These are phyloP conservation scores for Triplophysa yarkandensis DNA, from an alignment of 2,797 vertebrate genomes.

Conservation along the genomic window DNA sequence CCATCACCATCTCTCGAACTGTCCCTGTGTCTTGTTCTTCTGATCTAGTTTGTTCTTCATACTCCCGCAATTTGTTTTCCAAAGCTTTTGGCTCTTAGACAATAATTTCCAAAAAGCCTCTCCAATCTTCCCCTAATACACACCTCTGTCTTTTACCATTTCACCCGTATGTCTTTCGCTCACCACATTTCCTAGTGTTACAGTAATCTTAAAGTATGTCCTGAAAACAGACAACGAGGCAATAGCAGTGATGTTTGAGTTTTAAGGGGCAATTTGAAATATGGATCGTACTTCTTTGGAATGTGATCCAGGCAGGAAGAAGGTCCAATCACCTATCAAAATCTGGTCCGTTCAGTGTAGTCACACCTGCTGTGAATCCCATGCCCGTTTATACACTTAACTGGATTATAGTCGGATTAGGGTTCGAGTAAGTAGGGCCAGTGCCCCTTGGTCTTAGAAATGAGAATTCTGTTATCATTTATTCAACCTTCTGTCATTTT, in stretches of 20 bases:
- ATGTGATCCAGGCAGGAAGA: background rate
- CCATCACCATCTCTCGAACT: conserved; percentile 9
- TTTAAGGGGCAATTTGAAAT: background rate
- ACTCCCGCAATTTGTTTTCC: conserved; percentile 11
- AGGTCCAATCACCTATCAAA: background rate
- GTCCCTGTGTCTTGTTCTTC: conserved; percentile 13
- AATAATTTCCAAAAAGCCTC: conserved; percentile 18
- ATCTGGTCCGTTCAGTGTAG: background rate
- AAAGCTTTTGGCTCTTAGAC: conserved; percentile 30
- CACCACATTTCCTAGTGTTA: conserved; percentile 7
- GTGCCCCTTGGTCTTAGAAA: background rate
- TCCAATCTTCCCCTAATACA: conserved; percentile 27
- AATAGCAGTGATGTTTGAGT: background rate
- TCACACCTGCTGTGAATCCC: background rate
- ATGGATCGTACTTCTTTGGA: background rate
- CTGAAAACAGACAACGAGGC: conserved; percentile 2
- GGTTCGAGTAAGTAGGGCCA: background rate
- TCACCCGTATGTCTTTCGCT: background rate
- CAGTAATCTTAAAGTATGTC: background rate
- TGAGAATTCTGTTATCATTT: too few species aligned
- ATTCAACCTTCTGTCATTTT: too few species aligned
- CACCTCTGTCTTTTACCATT: conserved; percentile 21
- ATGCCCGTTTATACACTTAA: background rate
- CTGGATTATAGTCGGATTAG: background rate
- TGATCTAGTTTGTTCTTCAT: conserved; percentile 1